Evolutionary conservation across 92 coral and sea anemone species (phyloP), one percentile per base, ranked within the genome.

Genomic region (Zoanthus gigantus): DNA sequence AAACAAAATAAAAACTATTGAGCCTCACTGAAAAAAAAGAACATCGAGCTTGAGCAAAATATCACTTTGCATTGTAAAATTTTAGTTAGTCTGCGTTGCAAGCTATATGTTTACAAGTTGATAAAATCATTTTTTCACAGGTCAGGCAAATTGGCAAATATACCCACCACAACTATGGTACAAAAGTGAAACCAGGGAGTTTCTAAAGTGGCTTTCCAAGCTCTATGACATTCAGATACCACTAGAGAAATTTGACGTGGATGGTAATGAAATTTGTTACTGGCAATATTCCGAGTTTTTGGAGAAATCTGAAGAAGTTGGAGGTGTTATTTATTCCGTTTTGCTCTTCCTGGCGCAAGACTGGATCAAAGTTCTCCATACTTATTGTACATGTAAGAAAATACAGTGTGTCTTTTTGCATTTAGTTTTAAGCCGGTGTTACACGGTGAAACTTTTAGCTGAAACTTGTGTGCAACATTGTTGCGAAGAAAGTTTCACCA

Each of bases 91-190:
- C 23, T 23, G 23, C 23, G 23, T 23, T 23, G 23, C 23, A 23
- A 23, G 23, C 23, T 23, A 23, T 23, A 23, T 23, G 23, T 23
- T 23, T 23, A 23, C 23, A 23, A 23, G 23, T 23, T 23, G 23
- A 37, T 37, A 37, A 37, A 37, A 2, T 37, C 4, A 37, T 28
- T 54, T 28, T 53, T 2, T 53, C 66, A 28, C 82, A 77, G 82
- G 4, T 53, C 18, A 77, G 46, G 31, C 67, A 6, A 77, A 11
- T 42, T 77, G 82, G 82, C 82, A 77, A 7, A 32, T 4, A 48
- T 77, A 77, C 5, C 82, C 82, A 8, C 82, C 82, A 13, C 82
- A 77, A 54, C 29, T 77, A 57, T 77, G 82, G 82, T 4, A 52
- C 18, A 77, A 77, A 77, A 42, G n/a, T 7, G 82, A 77, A 31